Evolutionary conservation across 2,888 invertebrate genomes (phyloP), one percentile per base, ranked within the genome.

Genomic region (Drosophila paramelanica): DNA sequence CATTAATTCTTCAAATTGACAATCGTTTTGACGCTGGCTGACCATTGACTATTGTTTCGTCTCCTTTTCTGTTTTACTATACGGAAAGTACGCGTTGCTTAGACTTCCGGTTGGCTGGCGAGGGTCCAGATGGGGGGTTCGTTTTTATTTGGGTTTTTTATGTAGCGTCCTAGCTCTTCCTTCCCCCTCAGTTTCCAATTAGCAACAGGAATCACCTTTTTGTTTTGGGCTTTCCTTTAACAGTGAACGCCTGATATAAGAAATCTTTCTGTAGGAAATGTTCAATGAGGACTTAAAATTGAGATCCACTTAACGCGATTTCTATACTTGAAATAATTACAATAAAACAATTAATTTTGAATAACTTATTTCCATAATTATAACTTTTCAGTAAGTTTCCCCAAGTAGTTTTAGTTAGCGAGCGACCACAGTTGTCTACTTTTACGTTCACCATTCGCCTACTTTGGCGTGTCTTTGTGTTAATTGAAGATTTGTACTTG

Each of bases 161-260:
- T 46, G 41, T 11, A 5, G 38, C 36, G 4, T 41, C 45, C 43
- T 41, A 33, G 41, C 23, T 31, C 14, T n/a, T 7, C 41, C 20
- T 41, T 49, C 43, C 67, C 88, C 82, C 79, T 86, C 88, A 53
- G 58, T 88, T 89, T 84, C 89, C 83, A 84, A 84, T 84, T 84
- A 89, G 83, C 83, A 88, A 61, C 83, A 85, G 88, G 73, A 88
- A 89, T 84, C 83, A 88, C 83, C 89, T 85, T 84, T 87, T 55
- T 55, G 3, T 55, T 42, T 59, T 36, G 49, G 46, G 52, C 57
- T 53, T 45, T 36, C 31, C 51, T 47, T 36, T 13, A 5, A 36
- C 36, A 36, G 36, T 36, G 36, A 36, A 36, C 36, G 36, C 36
- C 13, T 13, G 36, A 36, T 36, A 36, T 36, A 31, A 10, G 31